Evolutionary conservation across 1,140 invertebrate genomes (phyloP).

Genomic region (Grapholita molesta): DNA sequence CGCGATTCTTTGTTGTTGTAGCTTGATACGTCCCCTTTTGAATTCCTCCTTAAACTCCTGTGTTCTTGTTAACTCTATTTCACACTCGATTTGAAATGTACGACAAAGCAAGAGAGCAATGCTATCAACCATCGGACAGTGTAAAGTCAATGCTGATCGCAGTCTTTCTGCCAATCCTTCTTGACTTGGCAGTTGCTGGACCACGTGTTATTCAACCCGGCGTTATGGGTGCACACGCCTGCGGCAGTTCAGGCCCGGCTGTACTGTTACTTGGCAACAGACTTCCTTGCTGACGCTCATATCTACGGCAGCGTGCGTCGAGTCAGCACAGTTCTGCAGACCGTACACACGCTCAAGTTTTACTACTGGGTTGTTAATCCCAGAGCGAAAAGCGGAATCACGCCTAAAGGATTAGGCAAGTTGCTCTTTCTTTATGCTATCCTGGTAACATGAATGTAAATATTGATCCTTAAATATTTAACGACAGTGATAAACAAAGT

Average conservation of each 20-base stretch:
- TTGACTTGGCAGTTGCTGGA: constrained; percentile 95
- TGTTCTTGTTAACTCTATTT: not conserved
- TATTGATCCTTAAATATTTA: not conserved
- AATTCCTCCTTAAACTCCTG: not conserved
- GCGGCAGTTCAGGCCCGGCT: constrained; percentile 97
- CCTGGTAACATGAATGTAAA: not conserved
- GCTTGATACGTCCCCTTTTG: not conserved
- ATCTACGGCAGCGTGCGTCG: constrained; percentile 98
- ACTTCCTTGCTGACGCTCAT: constrained; percentile 98
- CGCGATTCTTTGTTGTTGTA: constrained; percentile 1
- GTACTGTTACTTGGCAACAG: constrained; percentile 98
- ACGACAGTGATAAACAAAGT: not conserved
- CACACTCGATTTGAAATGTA: not conserved
- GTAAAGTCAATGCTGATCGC: constrained; percentile 63
- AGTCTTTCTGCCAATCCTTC: constrained; percentile 73
- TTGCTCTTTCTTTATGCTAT: constrained; percentile 19
- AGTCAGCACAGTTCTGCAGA: constrained; percentile 98
- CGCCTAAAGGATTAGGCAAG: constrained; percentile 95
- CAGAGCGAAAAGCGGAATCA: constrained; percentile 94
- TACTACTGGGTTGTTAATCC: constrained; percentile 99
- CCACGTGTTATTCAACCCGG: constrained; percentile 99
- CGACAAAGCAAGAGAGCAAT: constrained; percentile 57
- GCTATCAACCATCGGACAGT: constrained; percentile 71
- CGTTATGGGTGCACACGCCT: constrained; percentile 98
- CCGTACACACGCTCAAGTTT: constrained; percentile 98